Evolutionary conservation across 2,113 vertebrate genomes (phyloP), one percentile per base, ranked within the genome.

Genomic region (Benitochromis conjunctus): DNA sequence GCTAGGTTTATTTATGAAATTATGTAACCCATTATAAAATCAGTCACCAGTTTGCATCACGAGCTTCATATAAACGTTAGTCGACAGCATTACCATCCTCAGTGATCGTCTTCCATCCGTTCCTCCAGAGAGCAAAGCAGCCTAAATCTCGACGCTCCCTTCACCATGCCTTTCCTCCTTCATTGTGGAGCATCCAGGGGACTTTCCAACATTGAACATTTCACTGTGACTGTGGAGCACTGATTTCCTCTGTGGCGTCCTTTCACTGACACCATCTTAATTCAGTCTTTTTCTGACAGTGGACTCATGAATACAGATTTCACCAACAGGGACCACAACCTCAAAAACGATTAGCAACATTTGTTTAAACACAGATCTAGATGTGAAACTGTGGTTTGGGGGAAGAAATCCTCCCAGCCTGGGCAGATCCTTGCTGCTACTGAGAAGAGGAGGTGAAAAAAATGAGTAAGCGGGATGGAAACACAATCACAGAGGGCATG

Each of bases 51-150:
- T 21, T 66, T 41, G 0, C 36, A 0, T 14, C 62, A 24, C 4
- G 2, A 66, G 62, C 62, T 14, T 66, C 11, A 24, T 11, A 21
- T 41, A 41, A 24, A 66, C 4, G 6, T 66, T 66, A 66, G 36
- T 66, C 7, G 36, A 66, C 62, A 66, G 11, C 11, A 66, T 66
- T 66, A 21, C 5, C 62, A 66, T 26, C 24, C 24, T 76, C 1
- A 10, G 6, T 8, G 26, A 46, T 29, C 51, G 16, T 18, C 1
- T 26, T 18, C 41, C 9, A 46, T 2, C 41, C 0, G 5, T 29
- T 21, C 14, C 2, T 16, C 1, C 1, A 18, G 5, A 29, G 41
- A 66, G 36, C 62, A 41, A 71, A 12, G 43, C 43, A 31, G 69
- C 24, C 24, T 74, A 74, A 48, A 51, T 29, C 69, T 12, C 19